phyloP scores from a whole-genome alignment of 1,140 invertebrate species.

The Scaptodrosophila lebanonensis region DNA sequence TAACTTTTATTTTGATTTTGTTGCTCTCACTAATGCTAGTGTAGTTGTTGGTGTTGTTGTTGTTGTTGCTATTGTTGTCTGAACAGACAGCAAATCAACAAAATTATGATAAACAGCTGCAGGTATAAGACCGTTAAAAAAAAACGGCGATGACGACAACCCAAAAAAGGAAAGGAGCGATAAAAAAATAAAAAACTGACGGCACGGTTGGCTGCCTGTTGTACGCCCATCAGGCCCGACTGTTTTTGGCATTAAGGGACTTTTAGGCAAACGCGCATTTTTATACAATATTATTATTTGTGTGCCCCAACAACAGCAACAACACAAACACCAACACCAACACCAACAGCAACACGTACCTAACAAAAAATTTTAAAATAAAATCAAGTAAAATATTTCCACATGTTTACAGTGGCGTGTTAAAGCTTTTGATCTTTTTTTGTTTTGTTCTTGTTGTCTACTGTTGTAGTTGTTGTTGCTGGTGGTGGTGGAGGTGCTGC shows the following conservation, averaged over 20 bases:
- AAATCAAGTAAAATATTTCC: slow-evolving; percentile 72
- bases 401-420: slow-evolving; percentile 54
- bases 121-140: slow-evolving; percentile 61
- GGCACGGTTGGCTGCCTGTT: slow-evolving; percentile 44
- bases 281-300: slow-evolving; percentile 52
- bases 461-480: slow-evolving; percentile 30
- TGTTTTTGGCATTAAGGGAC: slow-evolving; percentile 51
- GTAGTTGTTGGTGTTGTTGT: slow-evolving; percentile 50
- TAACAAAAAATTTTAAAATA: slow-evolving; percentile 42
- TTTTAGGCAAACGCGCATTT: slow-evolving; percentile 45
- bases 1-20: slow-evolving; percentile 48
- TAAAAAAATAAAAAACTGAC: slow-evolving; percentile 32
- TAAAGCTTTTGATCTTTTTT: slow-evolving; percentile 70
- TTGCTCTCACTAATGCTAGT: slow-evolving; percentile 9
- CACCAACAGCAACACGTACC: slow-evolving; percentile 28
- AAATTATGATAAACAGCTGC: slow-evolving; percentile 75
- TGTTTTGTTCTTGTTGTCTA: slow-evolving; percentile 17
- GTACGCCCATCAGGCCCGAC: slow-evolving; percentile 43
- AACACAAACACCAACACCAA: slow-evolving; percentile 27
- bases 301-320: slow-evolving; percentile 10
- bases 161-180: slow-evolving; percentile 33
- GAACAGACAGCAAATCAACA: slow-evolving; percentile 73
- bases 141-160: slow-evolving; percentile 23
- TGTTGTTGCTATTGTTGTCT: slow-evolving; percentile 54
- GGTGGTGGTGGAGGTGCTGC: slow-evolving; percentile 47